phyloP scores from a whole-genome alignment of 2,888 invertebrate species.

The Heteromurus nitidus region DNA sequence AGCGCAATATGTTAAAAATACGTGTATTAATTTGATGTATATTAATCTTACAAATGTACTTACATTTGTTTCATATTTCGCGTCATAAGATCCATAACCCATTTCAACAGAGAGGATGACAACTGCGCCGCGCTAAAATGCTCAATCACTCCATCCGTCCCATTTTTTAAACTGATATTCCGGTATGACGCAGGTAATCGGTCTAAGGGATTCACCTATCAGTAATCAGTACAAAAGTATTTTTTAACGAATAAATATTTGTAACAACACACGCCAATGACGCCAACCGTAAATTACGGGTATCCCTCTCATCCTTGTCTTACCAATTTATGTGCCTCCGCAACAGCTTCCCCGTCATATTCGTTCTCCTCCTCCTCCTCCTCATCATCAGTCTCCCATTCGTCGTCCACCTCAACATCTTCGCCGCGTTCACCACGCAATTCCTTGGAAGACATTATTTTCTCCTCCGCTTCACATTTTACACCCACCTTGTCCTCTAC shows the following conservation, averaged over 20 bases:
- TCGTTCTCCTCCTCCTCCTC: neutral
- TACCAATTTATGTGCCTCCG: constrained; percentile 44
- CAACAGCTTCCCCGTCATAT: constrained; percentile 33
- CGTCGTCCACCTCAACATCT: neutral
- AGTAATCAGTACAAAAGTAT: no score
- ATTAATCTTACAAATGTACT: no score
- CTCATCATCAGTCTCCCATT: constrained; percentile 17
- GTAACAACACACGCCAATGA: no score
- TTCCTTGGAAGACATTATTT: no score
- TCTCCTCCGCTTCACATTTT: no score
- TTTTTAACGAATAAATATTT: no score
- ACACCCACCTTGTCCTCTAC: no score
- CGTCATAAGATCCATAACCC: constrained; percentile 86
- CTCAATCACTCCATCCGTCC: constrained; percentile 21
- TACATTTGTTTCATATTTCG: constrained; percentile 87
- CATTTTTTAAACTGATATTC: constrained; percentile 45
- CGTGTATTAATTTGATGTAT: no score
- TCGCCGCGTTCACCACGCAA: neutral
- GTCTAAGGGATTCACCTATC: constrained; percentile 45
- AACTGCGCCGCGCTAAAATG: constrained; percentile 78
- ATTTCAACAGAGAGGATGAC: constrained; percentile 79
- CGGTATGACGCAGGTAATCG: constrained; percentile 4
- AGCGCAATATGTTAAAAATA: no score
- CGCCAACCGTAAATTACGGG: no score
- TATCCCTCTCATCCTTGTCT: no score